Base-by-base conservation (phyloP, 2,797 vertebrate genomes). In the Selene dorsalis region DNA sequence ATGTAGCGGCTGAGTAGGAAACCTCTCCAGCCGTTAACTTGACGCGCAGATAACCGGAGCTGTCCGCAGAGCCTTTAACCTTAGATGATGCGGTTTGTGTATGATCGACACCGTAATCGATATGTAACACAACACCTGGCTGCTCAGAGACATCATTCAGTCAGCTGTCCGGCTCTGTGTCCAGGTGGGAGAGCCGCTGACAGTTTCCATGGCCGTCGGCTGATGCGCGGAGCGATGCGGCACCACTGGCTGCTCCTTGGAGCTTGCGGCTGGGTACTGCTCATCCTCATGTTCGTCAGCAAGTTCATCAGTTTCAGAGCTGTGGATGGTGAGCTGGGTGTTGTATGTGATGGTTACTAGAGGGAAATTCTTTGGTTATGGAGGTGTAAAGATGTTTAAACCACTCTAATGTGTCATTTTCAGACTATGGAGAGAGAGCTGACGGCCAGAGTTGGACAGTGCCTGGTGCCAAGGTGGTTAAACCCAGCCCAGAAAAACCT, bases 281-380 rank as follows among this genome's bases (percentile, higher is more conserved):
- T 99, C 91, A 96, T 99, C 94, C 96, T 99, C 80, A 95, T 99
- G 96, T 96, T 98, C 66, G 96, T 96, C 86, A 98, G 96, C 95
- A 99, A 96, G 88, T 97, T 97, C 89, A 97, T 99, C 92, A 96
- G 93, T 92, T 95, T 97, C 91, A 96, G 95, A 92, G 94, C 95
- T 58, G 91, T 94, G 0, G 96, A 98, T 56, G 97, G 98, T 99
- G 92, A 87, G 95, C 4, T 17, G 18, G 18, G 0, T 2, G 2
- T 4, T 6, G 4, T 2, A 11, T 0, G 5, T n/a, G 6, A 3
- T 26, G 14, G 17, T 47, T 3, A 2, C 38, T 26, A 0, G 4
- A 35, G 13, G n/a, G n/a, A n/a, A n/a, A n/a, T n/a, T n/a, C n/a
- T n/a, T n/a, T n/a, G n/a, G 1, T 2, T 14, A 0, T 0, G 2